Percentiles rank a stretch among this genome's conserved stretches.
Evolutionary conservation across 2,113 vertebrate species (phyloP).

Genomic region (Dasyornis broadbenti): DNA sequence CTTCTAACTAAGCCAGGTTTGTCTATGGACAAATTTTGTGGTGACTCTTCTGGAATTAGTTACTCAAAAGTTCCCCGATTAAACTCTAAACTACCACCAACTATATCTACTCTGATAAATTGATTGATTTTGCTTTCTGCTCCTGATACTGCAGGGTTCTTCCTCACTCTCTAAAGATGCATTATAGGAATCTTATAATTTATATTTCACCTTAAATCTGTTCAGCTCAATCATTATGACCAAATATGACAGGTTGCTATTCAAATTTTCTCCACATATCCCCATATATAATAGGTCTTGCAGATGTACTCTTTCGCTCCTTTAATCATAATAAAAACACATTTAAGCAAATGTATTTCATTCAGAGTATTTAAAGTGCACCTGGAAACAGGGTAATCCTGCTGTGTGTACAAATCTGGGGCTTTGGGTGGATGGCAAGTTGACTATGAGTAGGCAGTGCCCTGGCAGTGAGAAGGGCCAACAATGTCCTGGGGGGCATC

Average conservation of each 20-base stretch:
- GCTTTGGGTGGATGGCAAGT: not conserved
- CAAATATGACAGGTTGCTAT: not conserved
- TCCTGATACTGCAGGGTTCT: not conserved
- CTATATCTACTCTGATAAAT: not conserved
- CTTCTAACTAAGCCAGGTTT: not conserved
- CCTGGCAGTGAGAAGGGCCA: not conserved
- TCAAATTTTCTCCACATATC: not conserved
- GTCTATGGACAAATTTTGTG: not conserved
- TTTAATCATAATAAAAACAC: constrained; percentile 28
- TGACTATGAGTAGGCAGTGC: not conserved
- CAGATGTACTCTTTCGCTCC: not conserved
- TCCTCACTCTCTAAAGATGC: not conserved
- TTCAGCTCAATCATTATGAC: not conserved
- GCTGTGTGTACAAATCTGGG: not conserved
- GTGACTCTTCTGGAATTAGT: not conserved
- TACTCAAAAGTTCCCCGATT: not conserved
- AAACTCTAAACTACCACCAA: not conserved
- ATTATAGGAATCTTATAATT: not conserved
- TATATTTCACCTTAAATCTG: not conserved
- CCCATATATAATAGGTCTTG: not conserved
- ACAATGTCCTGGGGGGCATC: rapidly evolving
- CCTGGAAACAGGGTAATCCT: not conserved
- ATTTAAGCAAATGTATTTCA: not conserved
- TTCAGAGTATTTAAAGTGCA: not conserved
- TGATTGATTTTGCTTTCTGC: not conserved